These are phyloP conservation scores for Chironomus riparius DNA, from an alignment of 2,888 invertebrate species.

Conservation along the genomic window DNA sequence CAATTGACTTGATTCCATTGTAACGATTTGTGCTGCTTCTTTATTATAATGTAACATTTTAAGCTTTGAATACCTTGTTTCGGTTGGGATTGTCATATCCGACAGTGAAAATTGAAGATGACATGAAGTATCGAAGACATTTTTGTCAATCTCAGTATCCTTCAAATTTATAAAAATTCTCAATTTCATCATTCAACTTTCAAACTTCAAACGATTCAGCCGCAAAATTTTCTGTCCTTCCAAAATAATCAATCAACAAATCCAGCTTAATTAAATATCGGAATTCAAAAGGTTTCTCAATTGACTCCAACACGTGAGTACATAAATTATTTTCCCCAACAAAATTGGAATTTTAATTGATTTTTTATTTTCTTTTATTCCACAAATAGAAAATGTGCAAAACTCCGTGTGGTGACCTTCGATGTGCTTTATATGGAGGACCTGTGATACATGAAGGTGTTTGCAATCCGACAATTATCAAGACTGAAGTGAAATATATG, in stretches of 20 bases:
- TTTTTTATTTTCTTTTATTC: not conserved
- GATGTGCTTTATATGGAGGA: slow-evolving; percentile 14
- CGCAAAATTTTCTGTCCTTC: not conserved
- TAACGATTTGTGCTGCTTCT: no score
- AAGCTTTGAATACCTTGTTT: no score
- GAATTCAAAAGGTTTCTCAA: not conserved
- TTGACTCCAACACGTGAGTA: not conserved
- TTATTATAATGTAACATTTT: no score
- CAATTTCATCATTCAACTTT: not conserved
- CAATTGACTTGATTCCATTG: no score
- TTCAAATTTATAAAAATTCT: not conserved
- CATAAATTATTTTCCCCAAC: not conserved
- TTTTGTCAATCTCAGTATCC: not conserved
- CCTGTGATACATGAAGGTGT: slow-evolving; percentile 11
- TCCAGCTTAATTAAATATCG: not conserved
- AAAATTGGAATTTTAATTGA: slow-evolving; percentile 6
- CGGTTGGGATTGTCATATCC: no score
- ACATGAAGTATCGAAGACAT: not conserved
- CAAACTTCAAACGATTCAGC: not conserved
- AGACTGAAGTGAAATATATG: not conserved
- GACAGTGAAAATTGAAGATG: no score
- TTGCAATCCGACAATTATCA: not conserved
- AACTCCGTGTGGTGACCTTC: slow-evolving; percentile 12
- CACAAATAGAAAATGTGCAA: slow-evolving; percentile 14
- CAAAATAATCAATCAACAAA: not conserved